phyloP scores from a whole-genome alignment of 1,140 invertebrate genomes.

The Lanistes nyassanus region DNA sequence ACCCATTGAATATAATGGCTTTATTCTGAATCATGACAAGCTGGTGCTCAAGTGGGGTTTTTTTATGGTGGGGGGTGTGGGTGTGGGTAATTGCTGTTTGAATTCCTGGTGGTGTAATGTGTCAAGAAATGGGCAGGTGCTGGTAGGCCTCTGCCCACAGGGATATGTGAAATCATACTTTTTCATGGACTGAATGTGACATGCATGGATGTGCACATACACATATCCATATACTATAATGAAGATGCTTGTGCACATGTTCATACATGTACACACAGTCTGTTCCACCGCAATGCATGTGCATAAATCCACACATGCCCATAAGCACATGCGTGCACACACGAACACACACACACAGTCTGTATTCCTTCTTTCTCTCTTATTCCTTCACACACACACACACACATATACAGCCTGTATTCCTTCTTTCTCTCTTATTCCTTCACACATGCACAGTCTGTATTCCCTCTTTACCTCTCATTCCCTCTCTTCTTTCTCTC shows the following conservation, averaged over 20 bases:
- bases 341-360: background rate
- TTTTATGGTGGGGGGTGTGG: background rate
- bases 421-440: background rate
- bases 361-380: background rate
- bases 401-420: background rate
- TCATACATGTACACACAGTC: too few species aligned
- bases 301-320: background rate
- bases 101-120: background rate
- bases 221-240: too few species aligned
- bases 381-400: background rate
- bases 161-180: background rate
- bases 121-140: background rate
- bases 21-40: background rate
- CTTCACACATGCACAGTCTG: background rate
- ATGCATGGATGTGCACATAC: background rate
- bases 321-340: background rate
- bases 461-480: background rate
- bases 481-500: slow-evolving; percentile 3
- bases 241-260: too few species aligned
- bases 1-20: background rate
- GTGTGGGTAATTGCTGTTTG: background rate
- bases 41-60: background rate
- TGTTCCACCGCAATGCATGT: background rate
- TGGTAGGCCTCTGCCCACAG: background rate
- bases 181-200: background rate